These are phyloP conservation scores for Anomalospiza imberbis DNA, from an alignment of 2,797 vertebrate genomes.

Conservation along the genomic window DNA sequence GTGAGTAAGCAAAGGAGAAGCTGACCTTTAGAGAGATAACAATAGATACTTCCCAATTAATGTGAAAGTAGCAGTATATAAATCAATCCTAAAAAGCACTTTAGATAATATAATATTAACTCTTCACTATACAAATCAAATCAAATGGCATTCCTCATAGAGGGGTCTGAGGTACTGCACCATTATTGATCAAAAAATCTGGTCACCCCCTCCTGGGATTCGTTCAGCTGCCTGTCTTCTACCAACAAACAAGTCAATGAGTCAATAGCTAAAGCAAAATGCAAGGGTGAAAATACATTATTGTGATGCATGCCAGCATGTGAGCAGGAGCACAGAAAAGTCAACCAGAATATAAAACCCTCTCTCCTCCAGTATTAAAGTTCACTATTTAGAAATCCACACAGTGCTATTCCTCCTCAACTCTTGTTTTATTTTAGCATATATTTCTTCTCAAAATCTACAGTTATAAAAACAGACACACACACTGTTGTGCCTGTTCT, in stretches of 20 bases:
- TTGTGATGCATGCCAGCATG: background rate
- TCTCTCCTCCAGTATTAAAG: background rate
- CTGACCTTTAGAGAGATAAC: conserved; percentile 52
- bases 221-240: background rate
- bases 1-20: conserved; percentile 52
- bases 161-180: background rate
- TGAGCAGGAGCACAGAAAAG: background rate
- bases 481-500: conserved; percentile 3
- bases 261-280: conserved; percentile 14
- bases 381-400: background rate
- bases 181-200: conserved; percentile 26
- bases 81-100: conserved; percentile 52
- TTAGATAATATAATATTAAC: conserved; percentile 34
- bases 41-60: conserved; percentile 43
- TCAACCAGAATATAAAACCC: background rate
- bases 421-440: conserved; percentile 13
- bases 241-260: conserved; percentile 36
- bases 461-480: background rate
- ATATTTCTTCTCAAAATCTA: conserved; percentile 4
- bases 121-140: conserved; percentile 26
- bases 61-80: conserved; percentile 42
- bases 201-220: background rate
- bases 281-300: conserved; percentile 25
- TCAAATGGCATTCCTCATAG: background rate
- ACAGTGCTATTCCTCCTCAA: background rate